These are phyloP conservation scores for Trichomalopsis sarcophagae DNA, from an alignment of 1,140 invertebrate species.

Conservation along the genomic window DNA sequence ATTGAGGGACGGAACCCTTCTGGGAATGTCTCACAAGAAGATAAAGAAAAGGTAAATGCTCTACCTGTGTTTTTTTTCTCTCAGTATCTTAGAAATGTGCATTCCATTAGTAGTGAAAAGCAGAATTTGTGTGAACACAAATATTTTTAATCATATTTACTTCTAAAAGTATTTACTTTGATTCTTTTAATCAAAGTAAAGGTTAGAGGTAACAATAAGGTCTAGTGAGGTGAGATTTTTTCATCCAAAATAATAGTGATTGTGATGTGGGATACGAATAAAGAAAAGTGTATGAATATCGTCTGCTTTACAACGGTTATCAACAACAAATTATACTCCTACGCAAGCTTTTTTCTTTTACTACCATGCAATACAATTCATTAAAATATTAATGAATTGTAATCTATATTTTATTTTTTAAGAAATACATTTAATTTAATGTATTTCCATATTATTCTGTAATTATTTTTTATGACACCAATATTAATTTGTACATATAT, in stretches of 20 bases:
- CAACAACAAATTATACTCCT: slow-evolving; percentile 47
- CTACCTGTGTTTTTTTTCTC: background rate
- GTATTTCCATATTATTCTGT: slow-evolving; percentile 21
- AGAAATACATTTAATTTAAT: slow-evolving; percentile 27
- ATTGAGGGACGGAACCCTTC: slow-evolving; percentile 73
- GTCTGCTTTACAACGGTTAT: slow-evolving; percentile 40
- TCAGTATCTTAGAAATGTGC: slow-evolving; percentile 37
- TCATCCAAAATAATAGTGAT: slow-evolving; percentile 37
- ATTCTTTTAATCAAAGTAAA: slow-evolving; percentile 52
- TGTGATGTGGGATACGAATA: slow-evolving; percentile 49
- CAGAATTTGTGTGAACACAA: slow-evolving; percentile 5
- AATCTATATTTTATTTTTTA: slow-evolving; percentile 20
- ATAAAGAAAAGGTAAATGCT: slow-evolving; percentile 72
- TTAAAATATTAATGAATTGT: slow-evolving; percentile 40
- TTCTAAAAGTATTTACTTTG: slow-evolving; percentile 49
- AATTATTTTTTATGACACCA: background rate
- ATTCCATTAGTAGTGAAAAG: slow-evolving; percentile 31
- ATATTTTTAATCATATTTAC: slow-evolving; percentile 41
- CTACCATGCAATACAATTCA: slow-evolving; percentile 21
- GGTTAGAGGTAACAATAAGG: slow-evolving; percentile 43
- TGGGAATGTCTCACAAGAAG: slow-evolving; percentile 69
- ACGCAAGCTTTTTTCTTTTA: slow-evolving; percentile 43
- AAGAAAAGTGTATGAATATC: slow-evolving; percentile 41
- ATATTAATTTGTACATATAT: background rate
- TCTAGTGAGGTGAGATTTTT: slow-evolving; percentile 45